Evolutionary conservation across 2,113 vertebrate genomes (phyloP), one percentile per base, ranked within the genome.

Genomic region (Sylvietta virens): DNA sequence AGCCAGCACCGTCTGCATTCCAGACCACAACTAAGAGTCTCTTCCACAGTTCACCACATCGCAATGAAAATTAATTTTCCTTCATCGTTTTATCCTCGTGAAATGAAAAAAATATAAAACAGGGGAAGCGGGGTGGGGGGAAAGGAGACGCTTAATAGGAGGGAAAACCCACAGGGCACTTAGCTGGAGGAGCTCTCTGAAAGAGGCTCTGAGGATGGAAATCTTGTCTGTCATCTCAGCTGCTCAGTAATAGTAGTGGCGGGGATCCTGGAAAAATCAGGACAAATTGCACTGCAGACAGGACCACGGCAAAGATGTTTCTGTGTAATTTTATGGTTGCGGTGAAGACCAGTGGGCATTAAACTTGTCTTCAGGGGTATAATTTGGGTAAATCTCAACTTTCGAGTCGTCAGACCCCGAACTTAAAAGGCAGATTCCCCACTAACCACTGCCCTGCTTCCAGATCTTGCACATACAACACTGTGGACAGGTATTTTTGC

Each of bases 21-120:
- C 95, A 96, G 91, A 95, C 94, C 96, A 97, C 93, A 96, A 61
- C 93, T 96, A 92, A 94, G 88, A 95, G 72, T 72, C 45, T 76
- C 61, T 84, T 95, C 88, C 93, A 95, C 94, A 92, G 94, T 94
- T 97, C 95, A 96, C 74, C 24, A n/a, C 93, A 73, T 69, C 91
- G 94, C 88, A 95, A 71, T 84, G 92, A 95, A 94, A 97, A 95
- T 94, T 96, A 96, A 97, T 97, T 96, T 95, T 96, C 90, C 90
- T 95, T 93, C 83, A 79, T 94, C 35, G 27, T 96, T 96, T 87
- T 83, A 69, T 61, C 90, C 76, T 87, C 0, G 0, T 61, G 10
- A 72, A 82, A 35, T 48, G 13, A 47, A 47, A 42, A 61, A 50
- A 62, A 54, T 8, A 33, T 15, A 4, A 39, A n/a, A 28, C 22